These are phyloP conservation scores for Megaceryle maxima DNA, from an alignment of 2,113 vertebrate genomes.

Conservation along the genomic window DNA sequence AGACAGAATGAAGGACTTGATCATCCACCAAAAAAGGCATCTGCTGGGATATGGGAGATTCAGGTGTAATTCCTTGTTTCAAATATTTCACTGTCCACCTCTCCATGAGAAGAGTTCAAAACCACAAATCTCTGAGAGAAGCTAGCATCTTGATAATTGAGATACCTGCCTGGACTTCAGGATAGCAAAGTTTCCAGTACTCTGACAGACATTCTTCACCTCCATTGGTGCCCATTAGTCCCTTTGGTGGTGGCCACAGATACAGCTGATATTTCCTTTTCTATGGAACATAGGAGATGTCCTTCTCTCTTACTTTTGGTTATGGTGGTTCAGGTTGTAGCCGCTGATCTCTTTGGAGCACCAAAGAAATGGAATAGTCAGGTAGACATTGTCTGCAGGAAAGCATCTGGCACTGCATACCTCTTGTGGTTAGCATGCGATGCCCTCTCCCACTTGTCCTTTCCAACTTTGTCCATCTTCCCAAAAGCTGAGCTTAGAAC, in stretches of 20 bases:
- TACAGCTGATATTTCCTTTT: background rate
- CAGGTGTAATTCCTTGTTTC: background rate
- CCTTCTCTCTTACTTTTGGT: background rate
- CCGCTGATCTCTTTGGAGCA: background rate
- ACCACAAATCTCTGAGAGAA: background rate
- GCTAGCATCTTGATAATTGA: background rate
- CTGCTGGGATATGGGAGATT: background rate
- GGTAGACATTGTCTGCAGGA: background rate
- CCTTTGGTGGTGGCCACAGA: too few relatives aligned
- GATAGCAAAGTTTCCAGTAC: background rate
- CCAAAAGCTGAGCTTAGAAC: background rate
- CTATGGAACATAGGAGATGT: rapidly evolving
- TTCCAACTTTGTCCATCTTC: background rate
- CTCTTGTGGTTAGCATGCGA: rapidly evolving
- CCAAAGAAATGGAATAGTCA: background rate
- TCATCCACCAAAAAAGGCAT: background rate
- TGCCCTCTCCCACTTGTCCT: background rate
- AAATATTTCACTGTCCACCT: background rate
- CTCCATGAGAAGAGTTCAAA: background rate
- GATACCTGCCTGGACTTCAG: background rate
- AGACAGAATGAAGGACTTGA: background rate
- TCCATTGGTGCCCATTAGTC: background rate
- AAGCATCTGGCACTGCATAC: background rate
- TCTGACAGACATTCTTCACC: background rate
- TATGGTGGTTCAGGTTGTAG: background rate